These are phyloP conservation scores for Coreoperca whiteheadi DNA, from an alignment of 2,113 vertebrate genomes.

Conservation along the genomic window DNA sequence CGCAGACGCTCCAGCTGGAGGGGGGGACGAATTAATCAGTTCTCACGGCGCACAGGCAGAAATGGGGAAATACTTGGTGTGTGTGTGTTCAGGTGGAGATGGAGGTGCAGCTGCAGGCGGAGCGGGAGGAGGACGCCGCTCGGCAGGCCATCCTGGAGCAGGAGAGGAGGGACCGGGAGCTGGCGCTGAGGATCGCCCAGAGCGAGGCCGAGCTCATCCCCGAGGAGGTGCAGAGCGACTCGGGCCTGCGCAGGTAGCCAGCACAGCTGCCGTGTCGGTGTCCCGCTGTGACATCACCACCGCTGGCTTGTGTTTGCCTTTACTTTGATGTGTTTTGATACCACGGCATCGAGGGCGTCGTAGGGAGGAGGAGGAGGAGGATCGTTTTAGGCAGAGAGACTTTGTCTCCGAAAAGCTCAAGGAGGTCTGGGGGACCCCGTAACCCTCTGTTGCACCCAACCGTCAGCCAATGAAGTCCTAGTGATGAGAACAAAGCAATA, in stretches of 20 bases:
- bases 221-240: constrained; percentile 88
- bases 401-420: no score
- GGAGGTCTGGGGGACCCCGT: no score
- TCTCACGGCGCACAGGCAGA: neutral
- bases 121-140: constrained; percentile 89
- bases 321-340: no score
- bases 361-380: no score
- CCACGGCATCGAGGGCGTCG: no score
- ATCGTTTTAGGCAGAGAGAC: no score
- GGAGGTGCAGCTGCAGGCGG: constrained; percentile 90
- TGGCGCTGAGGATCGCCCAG: constrained; percentile 95
- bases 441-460: no score
- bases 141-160: constrained; percentile 92
- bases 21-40: neutral
- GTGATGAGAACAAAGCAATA: no score
- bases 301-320: neutral
- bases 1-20: neutral
- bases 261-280: neutral
- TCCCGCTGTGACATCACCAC: fast-evolving
- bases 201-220: constrained; percentile 95
- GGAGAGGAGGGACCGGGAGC: constrained; percentile 93
- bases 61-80: neutral
- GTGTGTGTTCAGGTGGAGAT: constrained; percentile 88
- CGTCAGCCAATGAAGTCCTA: no score
- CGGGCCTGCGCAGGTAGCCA: constrained; percentile 88